Evolutionary conservation across 2,888 invertebrate genomes (phyloP).

Genomic region (Eucriotettix oculatus): DNA sequence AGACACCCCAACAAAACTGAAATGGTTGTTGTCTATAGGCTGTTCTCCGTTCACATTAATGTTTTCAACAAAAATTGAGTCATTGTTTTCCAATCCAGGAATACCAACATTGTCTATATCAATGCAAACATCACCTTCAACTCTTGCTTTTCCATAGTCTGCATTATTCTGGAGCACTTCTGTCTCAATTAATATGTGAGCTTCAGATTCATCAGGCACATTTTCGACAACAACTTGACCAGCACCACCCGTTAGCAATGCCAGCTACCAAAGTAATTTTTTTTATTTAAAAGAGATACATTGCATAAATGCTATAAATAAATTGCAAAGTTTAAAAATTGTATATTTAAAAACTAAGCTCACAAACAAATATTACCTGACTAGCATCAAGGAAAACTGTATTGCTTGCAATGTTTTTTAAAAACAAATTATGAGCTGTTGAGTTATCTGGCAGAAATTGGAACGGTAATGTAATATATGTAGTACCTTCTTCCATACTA

Average conservation of each 20-base stretch:
- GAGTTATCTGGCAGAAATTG: slow-evolving; percentile 10
- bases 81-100: background rate
- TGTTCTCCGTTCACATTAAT: background rate
- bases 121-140: background rate
- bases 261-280: slow-evolving; percentile 3
- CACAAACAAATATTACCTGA: slow-evolving; percentile 11
- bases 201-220: slow-evolving; percentile 1
- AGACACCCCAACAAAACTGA: background rate
- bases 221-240: slow-evolving; percentile 3
- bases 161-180: background rate
- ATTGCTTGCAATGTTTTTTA: slow-evolving; percentile 6
- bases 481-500: slow-evolving; percentile 3
- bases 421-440: slow-evolving; percentile 5
- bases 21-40: background rate
- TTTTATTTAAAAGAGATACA: no score
- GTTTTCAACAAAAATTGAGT: background rate
- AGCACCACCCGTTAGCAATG: slow-evolving; percentile 1
- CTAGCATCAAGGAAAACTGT: slow-evolving; percentile 8
- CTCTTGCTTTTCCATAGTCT: background rate
- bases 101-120: background rate
- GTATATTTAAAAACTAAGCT: no score
- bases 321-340: background rate
- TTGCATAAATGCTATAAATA: background rate
- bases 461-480: slow-evolving; percentile 11
- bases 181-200: slow-evolving; percentile 1